Percentiles rank a stretch among this genome's conserved stretches.
These are phyloP conservation scores for Amyelois transitella DNA, from an alignment of 1,140 invertebrate genomes.

Conservation along the genomic window DNA sequence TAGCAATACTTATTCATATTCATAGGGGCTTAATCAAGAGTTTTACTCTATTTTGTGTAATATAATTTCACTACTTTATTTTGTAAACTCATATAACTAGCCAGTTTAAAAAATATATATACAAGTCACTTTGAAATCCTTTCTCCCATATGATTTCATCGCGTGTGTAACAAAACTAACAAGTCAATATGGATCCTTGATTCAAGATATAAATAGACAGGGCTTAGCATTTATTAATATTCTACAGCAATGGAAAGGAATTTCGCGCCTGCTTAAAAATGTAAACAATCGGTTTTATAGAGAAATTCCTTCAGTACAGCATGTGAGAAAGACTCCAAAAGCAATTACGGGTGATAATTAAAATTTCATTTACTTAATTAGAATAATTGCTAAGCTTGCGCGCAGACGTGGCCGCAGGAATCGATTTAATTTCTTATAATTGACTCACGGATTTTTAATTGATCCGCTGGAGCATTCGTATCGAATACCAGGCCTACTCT, in stretches of 20 bases:
- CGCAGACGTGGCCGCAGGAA: conserved; percentile 3
- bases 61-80: no score
- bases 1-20: no score
- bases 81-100: no score
- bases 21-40: no score
- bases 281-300: not conserved
- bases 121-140: no score
- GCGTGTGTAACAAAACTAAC: no score
- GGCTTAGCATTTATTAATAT: not conserved
- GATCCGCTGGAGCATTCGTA: not conserved
- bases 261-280: not conserved
- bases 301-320: not conserved
- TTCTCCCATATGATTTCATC: no score
- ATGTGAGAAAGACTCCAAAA: not conserved
- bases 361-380: conserved; percentile 4
- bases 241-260: not conserved
- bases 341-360: conserved; percentile 3
- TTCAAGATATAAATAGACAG: no score
- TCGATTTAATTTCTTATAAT: conserved; percentile 9
- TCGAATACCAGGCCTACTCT: not conserved
- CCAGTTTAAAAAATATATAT: no score
- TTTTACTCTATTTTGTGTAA: no score
- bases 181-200: no score
- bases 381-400: not conserved
- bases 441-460: conserved; percentile 5